Evolutionary conservation across 1,140 invertebrate species (phyloP).

Genomic region (Zaprionus ornatus): DNA sequence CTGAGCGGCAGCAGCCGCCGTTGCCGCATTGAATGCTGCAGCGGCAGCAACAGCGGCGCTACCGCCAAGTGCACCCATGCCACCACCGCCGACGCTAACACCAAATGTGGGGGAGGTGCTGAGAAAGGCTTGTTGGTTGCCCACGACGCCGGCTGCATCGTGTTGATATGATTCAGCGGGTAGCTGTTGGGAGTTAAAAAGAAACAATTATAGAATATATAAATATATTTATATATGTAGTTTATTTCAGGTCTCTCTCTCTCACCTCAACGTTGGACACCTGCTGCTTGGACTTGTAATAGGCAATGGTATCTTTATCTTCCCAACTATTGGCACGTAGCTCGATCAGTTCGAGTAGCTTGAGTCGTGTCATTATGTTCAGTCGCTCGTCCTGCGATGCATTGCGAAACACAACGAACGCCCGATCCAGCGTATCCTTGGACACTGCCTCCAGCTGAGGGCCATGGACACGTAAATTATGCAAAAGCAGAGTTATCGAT

Average conservation of each 20-base stretch:
- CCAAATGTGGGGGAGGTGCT: constrained; percentile 84
- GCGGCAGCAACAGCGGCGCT: constrained; percentile 41
- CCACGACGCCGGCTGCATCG: constrained; percentile 56
- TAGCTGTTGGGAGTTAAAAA: constrained; percentile 35
- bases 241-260: neutral
- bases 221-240: neutral
- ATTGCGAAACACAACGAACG: constrained; percentile 93
- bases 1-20: constrained; percentile 69
- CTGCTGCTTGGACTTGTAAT: constrained; percentile 90
- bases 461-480: constrained; percentile 89
- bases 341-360: constrained; percentile 94
- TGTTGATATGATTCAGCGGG: constrained; percentile 70
- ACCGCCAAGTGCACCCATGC: constrained; percentile 39
- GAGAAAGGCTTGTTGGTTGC: constrained; percentile 72
- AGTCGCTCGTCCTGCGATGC: constrained; percentile 92
- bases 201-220: neutral
- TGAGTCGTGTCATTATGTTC: constrained; percentile 91
- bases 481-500: constrained; percentile 78
- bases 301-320: constrained; percentile 91
- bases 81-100: constrained; percentile 57
- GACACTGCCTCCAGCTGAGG: constrained; percentile 90
- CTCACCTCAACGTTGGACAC: constrained; percentile 89
- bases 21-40: constrained; percentile 71
- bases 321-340: constrained; percentile 94
- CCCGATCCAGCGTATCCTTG: constrained; percentile 88